Evolutionary conservation across 2,113 vertebrate genomes (phyloP), one percentile per base, ranked within the genome.

Genomic region (Cyrtonyx montezumae): DNA sequence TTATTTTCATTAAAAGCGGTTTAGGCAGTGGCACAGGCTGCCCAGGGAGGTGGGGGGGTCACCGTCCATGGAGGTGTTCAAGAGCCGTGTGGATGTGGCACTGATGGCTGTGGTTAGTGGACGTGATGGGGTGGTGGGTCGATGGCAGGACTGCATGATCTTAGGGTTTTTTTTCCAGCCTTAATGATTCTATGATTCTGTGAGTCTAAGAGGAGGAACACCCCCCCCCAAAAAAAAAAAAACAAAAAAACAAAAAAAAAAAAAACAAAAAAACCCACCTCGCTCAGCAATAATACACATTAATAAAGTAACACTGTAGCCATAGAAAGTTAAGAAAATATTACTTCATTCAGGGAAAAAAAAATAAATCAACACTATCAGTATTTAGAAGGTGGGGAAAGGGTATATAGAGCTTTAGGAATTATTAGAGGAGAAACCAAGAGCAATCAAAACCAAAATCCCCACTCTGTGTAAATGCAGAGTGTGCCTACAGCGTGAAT

Each of bases 401-500:
- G 21, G 68, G 7, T 49, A 74, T 13, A 80, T 18, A 77, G 26
- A 69, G 15, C 11, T 63, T 58, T 59, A 67, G 26, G 14, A 90
- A 88, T 51, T 37, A 21, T 40, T 14, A n/a, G 15, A 11, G 42
- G 26, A 62, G 55, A 74, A 63, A 74, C 1, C 13, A 30, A n/a
- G 21, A 67, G 21, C 19, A n/a, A 23, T 43, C 20, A 36, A n/a
- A 53, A 62, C 8, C 40, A 36, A 40, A 13, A 37, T 34, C 11
- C 25, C 34, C 3, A 8, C 11, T 71, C 58, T 53, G 4, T 10
- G 25, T 18, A 20, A 74, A 49, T 0, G 1, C 30, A 56, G 32
- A 81, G 28, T 6, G 0, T 21, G 34, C 26, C 49, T 32, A 9
- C 4, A 11, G 18, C 0, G 0, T 6, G 5, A 45, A 28, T 6